phyloP scores from a whole-genome alignment of 2,113 vertebrate species.

The Plecotus auritus region DNA sequence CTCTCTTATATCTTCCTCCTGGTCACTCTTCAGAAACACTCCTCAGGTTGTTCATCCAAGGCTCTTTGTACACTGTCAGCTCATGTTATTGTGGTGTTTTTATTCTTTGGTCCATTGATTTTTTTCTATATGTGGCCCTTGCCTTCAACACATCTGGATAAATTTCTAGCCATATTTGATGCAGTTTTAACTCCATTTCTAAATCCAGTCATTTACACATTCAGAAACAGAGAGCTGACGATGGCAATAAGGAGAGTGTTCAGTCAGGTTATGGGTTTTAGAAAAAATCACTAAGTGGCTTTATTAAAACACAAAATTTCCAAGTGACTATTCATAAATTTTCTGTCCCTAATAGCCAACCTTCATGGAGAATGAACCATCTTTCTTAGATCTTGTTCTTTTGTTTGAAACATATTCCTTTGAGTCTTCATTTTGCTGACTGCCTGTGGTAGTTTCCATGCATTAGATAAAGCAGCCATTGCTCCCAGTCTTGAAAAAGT shows the following conservation, averaged over 20 bases:
- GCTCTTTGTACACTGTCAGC: slow-evolving; percentile 20
- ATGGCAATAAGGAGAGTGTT: slow-evolving; percentile 29
- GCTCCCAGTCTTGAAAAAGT: not conserved
- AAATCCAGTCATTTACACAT: slow-evolving; percentile 60
- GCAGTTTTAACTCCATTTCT: slow-evolving; percentile 58
- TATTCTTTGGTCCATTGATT: slow-evolving; percentile 44
- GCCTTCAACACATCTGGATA: slow-evolving; percentile 34
- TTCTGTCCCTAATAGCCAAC: not conserved
- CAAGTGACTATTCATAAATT: not conserved
- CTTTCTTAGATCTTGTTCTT: not conserved
- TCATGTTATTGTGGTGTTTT: slow-evolving; percentile 38
- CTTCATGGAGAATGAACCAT: not conserved
- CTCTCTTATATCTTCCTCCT: slow-evolving; percentile 20
- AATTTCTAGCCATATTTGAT: slow-evolving; percentile 63
- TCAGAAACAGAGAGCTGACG: slow-evolving; percentile 58
- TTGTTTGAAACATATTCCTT: not conserved
- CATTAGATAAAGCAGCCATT: not conserved
- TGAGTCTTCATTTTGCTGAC: not conserved
- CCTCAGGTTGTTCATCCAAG: slow-evolving; percentile 2
- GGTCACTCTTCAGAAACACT: not conserved
- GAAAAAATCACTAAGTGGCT: not conserved
- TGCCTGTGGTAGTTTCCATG: not conserved
- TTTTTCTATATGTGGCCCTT: slow-evolving; percentile 51
- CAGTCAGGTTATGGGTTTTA: not conserved
- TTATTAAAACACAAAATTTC: not conserved